Conservation (phyloP, 2,113 vertebrate species). For the Percopsis transmontana region DNA sequence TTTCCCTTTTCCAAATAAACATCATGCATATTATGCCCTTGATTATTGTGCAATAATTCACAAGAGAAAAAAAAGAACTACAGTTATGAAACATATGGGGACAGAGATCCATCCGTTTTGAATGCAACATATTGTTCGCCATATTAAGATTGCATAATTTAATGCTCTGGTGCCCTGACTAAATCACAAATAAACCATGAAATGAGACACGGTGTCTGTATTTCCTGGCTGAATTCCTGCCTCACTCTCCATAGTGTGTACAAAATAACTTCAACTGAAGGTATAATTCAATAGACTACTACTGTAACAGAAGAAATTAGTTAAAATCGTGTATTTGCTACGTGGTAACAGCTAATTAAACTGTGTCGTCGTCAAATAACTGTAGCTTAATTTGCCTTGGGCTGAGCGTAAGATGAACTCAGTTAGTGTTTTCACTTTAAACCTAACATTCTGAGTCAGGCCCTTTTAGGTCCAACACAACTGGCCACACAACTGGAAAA, state of each 20-base stretch:
- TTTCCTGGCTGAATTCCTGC: conserved; percentile 29
- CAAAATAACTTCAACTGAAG: not conserved
- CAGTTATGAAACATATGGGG: conserved; percentile 59
- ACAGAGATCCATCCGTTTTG: conserved; percentile 47
- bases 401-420: too few species aligned
- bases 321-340: not conserved
- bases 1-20: conserved; percentile 34
- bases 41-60: conserved; percentile 54
- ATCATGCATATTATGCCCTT: conserved; percentile 37
- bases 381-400: too few species aligned
- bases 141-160: conserved; percentile 66
- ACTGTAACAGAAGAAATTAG: not conserved
- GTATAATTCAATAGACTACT: conserved; percentile 5
- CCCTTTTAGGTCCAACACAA: too few species aligned
- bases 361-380: too few species aligned
- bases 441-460: too few species aligned
- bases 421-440: too few species aligned
- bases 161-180: conserved; percentile 55
- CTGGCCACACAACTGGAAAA: too few species aligned
- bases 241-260: conserved; percentile 11
- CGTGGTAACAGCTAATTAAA: too few species aligned
- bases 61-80: conserved; percentile 25
- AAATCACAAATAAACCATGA: conserved; percentile 66
- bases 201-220: conserved; percentile 48
- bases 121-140: conserved; percentile 61